A percentile compares a stretch with the other conserved stretches of the same genome.
phyloP scores from a whole-genome alignment of 2,888 invertebrate genomes.

The Cabera pusaria region DNA sequence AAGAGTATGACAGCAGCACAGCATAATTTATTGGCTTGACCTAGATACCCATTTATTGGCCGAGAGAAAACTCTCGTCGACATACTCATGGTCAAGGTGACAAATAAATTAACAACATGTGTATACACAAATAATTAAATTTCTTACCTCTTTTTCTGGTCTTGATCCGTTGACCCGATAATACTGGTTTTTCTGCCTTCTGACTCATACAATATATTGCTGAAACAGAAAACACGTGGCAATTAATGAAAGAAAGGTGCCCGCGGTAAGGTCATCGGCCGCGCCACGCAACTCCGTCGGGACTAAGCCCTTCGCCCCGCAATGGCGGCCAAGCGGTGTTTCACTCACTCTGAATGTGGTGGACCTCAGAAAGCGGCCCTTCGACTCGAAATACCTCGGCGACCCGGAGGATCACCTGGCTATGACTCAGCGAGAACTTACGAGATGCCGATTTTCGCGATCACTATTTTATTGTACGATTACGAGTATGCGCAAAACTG shows the following conservation, averaged over 20 bases:
- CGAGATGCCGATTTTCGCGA: slow-evolving; percentile 32
- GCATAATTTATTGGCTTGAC: slow-evolving; percentile 25
- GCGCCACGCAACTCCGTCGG: slow-evolving; percentile 40
- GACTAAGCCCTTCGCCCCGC: slow-evolving; percentile 44
- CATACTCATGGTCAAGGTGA: slow-evolving; percentile 44
- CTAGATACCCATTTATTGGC: slow-evolving; percentile 20
- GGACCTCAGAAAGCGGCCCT: slow-evolving; percentile 40
- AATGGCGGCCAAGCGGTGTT: slow-evolving; percentile 52
- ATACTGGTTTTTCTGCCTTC: slow-evolving; percentile 99
- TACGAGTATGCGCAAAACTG: slow-evolving; percentile 46
- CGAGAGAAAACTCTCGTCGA: slow-evolving; percentile 16
- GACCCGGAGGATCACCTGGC: slow-evolving; percentile 39
- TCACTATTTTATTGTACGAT: slow-evolving; percentile 34
- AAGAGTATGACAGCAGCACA: not conserved
- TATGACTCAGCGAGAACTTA: slow-evolving; percentile 52
- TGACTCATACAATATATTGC: slow-evolving; percentile 99
- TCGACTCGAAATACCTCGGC: slow-evolving; percentile 39
- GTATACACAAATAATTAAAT: slow-evolving; percentile 33
- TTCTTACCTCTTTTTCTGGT: slow-evolving; percentile 99
- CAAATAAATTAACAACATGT: slow-evolving; percentile 30
- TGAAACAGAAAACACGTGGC: slow-evolving; percentile 84
- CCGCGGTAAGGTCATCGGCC: slow-evolving; percentile 73
- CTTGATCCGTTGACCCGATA: slow-evolving; percentile 99
- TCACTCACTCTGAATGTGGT: slow-evolving; percentile 51
- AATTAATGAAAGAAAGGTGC: slow-evolving; percentile 57